A percentile compares a stretch with the other conserved stretches of the same genome.
Evolutionary conservation across 1,140 invertebrate genomes (phyloP).

Genomic region (Galleria mellonella): DNA sequence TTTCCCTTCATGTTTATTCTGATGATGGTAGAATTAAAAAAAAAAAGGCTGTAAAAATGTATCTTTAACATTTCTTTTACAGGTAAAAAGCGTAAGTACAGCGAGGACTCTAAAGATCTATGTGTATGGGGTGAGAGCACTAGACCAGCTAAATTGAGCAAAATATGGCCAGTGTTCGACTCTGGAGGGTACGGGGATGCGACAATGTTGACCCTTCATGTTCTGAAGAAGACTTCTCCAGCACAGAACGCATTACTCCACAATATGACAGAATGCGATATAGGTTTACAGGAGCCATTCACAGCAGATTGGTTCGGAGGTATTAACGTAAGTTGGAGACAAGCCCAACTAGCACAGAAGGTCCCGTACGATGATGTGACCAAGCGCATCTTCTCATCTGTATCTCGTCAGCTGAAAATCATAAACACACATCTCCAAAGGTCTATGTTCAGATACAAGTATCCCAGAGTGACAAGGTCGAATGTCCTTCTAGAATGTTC

Average conservation of each 20-base stretch:
- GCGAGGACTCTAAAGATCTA: slow-evolving; percentile 42
- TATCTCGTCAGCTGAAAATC: slow-evolving; percentile 56
- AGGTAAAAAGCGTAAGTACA: slow-evolving; percentile 65
- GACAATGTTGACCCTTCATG: slow-evolving; percentile 36
- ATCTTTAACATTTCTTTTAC: slow-evolving; percentile 25
- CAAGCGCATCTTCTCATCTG: slow-evolving; percentile 57
- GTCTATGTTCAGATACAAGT: slow-evolving; percentile 61
- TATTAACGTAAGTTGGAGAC: slow-evolving; percentile 47
- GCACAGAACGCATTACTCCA: slow-evolving; percentile 43
- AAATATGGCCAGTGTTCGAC: slow-evolving; percentile 70
- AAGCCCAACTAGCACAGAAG: slow-evolving; percentile 40
- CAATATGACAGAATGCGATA: slow-evolving; percentile 11
- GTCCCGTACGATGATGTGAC: slow-evolving; percentile 46
- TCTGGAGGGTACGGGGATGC: slow-evolving; percentile 67
- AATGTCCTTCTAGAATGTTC: slow-evolving; percentile 58
- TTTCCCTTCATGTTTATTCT: no score
- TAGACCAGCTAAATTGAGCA: slow-evolving; percentile 52
- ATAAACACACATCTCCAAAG: slow-evolving; percentile 62
- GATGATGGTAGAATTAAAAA: no score
- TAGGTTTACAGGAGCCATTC: slow-evolving; percentile 18
- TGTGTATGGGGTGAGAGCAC: slow-evolving; percentile 42
- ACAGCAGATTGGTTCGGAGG: slow-evolving; percentile 41
- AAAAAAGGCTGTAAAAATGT: no score
- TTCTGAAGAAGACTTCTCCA: slow-evolving; percentile 30
- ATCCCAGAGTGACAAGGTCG: slow-evolving; percentile 58